These are phyloP conservation scores for Chunga burmeisteri DNA, from an alignment of 2,113 vertebrate genomes.

Conservation along the genomic window DNA sequence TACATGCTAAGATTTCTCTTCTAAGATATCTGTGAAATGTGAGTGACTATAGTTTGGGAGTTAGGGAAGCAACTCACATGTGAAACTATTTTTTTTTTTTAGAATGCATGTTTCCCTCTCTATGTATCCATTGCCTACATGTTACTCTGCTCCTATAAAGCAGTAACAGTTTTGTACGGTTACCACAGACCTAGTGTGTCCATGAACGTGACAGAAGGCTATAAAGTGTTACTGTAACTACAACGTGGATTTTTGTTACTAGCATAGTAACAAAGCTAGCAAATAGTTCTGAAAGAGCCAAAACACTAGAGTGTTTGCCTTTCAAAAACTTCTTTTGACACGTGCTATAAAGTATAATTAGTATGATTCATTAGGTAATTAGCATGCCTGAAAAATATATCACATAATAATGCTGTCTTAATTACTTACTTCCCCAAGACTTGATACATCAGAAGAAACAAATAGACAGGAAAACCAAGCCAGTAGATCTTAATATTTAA, in stretches of 20 bases:
- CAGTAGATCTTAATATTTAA: neutral
- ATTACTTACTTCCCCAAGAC: constrained; percentile 25
- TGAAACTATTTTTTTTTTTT: neutral
- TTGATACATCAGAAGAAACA: constrained; percentile 19
- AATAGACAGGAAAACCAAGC: constrained; percentile 9
- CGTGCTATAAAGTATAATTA: neutral
- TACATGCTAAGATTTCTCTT: neutral
- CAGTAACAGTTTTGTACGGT: neutral
- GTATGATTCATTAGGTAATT: constrained; percentile 20
- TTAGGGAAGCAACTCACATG: neutral
- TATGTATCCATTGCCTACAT: neutral
- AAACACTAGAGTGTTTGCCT: neutral
- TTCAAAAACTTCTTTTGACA: neutral
- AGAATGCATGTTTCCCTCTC: neutral
- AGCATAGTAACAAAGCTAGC: neutral
- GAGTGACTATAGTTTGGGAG: neutral
- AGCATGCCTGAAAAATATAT: constrained; percentile 22
- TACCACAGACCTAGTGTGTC: neutral
- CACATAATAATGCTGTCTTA: neutral
- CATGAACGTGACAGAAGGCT: neutral
- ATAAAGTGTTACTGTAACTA: neutral
- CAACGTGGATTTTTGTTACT: neutral
- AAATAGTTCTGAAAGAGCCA: neutral
- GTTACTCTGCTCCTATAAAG: neutral
- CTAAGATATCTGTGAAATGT: neutral